Evolutionary conservation across 2,888 invertebrate genomes (phyloP), one percentile per base, ranked within the genome.

Genomic region (Agrilus mali): DNA sequence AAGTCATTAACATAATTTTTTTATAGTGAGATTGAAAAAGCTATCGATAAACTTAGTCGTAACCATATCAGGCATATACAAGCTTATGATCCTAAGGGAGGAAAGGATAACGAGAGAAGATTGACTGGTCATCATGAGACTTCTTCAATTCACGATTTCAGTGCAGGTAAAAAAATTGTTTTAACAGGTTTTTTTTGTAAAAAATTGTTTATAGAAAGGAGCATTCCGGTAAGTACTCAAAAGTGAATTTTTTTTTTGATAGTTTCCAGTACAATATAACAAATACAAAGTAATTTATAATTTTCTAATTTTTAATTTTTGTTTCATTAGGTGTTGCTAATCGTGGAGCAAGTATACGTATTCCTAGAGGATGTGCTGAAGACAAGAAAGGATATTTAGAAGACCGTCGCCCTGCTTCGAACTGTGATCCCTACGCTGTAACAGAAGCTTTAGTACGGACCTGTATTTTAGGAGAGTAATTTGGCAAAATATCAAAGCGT

Each of bases 51-150:
- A 67, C 73, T 98, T 53, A 86, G 92, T 50, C 86, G 88, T 61
- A 82, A 86, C 51, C 97, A 98, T 66, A 77, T 82, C 57, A 81
- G 87, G 51, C 97, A 98, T 67, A 97, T 98, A 66, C 82, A 85
- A 61, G 92, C 90, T 51, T 97, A 97, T 66, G 97, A 97, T 69
- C 96, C 95, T 10, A 83, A 89, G 51, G 86, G 88, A 59, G 97
- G 97, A 47, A 85, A 86, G 65, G 97, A 98, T 73, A 98, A 98
- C 69, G 92, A 88, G 65, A 80, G 96, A 50, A 82, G 97, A 51
- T 74, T 98, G 47, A 97, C 93, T 42, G 97, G 97, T 46, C 78
- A 77, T 55, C 94, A 93, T 65, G 97, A 98, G 70, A 98, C 97
- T 3, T 93, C 95, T 59, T 89, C 86, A 57, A 96, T 98, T 65